Percentiles rank a stretch among this genome's conserved stretches.
Conservation (phyloP, 2,113 vertebrate genomes). For the Toxotes chatareus region DNA sequence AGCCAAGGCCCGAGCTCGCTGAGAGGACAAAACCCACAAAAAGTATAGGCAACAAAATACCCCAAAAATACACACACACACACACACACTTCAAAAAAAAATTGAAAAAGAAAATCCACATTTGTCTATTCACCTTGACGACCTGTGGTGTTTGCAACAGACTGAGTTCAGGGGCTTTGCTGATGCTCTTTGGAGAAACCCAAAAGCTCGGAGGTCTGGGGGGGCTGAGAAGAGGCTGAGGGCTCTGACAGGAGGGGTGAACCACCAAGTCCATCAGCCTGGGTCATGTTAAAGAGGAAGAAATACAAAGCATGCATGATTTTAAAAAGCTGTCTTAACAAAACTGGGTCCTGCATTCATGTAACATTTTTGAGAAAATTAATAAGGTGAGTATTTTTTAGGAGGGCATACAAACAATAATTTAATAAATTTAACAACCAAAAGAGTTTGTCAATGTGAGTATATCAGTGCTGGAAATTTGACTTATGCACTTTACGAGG, state of each 20-base stretch:
- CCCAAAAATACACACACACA: not conserved
- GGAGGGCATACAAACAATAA: too few species aligned
- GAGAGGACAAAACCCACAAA: slow-evolving; percentile 2
- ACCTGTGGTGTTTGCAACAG: slow-evolving; percentile 93
- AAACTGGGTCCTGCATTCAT: not conserved
- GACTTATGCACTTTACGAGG: too few species aligned
- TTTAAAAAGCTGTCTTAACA: not conserved
- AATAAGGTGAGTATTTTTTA: not conserved
- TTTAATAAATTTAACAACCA: too few species aligned
- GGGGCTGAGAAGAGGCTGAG: slow-evolving; percentile 74
- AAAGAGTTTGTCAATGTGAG: too few species aligned
- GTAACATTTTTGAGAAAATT: not conserved
- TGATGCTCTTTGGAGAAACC: slow-evolving; percentile 72
- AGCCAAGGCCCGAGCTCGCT: slow-evolving; percentile 92
- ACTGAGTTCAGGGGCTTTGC: slow-evolving; percentile 87
- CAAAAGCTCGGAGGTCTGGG: slow-evolving; percentile 74
- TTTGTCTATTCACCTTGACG: slow-evolving; percentile 87
- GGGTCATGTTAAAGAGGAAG: not conserved
- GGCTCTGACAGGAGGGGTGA: slow-evolving; percentile 82
- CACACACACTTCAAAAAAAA: not conserved
- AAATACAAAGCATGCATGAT: not conserved
- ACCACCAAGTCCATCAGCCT: slow-evolving; percentile 91
- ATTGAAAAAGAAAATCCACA: not conserved
- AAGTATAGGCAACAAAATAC: not conserved
- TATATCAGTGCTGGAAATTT: too few species aligned